Evolutionary conservation across 2,888 invertebrate species (phyloP).

Genomic region (Kuschelorhynchus macadamiae): DNA sequence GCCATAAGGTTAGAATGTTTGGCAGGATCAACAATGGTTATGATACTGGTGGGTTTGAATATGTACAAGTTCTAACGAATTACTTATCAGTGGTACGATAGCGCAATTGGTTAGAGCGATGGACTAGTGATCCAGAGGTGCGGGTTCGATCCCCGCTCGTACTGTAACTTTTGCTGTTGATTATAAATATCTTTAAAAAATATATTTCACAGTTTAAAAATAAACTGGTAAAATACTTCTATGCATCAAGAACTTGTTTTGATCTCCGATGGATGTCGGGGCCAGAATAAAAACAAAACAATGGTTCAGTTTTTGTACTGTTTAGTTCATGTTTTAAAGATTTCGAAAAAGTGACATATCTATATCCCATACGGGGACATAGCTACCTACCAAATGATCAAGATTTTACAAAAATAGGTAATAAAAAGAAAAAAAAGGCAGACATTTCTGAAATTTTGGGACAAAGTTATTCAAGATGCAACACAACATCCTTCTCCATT

Average conservation of each 20-base stretch:
- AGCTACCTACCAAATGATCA: constrained; percentile 39
- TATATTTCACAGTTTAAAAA: too few species aligned
- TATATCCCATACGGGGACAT: constrained; percentile 43
- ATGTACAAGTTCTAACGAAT: too few species aligned
- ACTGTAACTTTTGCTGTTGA: too few species aligned
- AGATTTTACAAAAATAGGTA: constrained; percentile 33
- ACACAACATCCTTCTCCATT: constrained; percentile 19
- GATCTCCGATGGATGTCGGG: constrained; percentile 26
- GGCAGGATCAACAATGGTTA: too few species aligned
- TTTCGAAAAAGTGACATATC: constrained; percentile 40
- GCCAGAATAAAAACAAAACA: constrained; percentile 28
- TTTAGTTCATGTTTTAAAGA: constrained; percentile 28
- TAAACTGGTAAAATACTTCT: too few species aligned
- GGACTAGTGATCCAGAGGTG: too few species aligned
- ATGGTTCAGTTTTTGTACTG: constrained; percentile 24
- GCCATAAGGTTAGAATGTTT: too few species aligned
- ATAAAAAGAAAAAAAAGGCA: constrained; percentile 5
- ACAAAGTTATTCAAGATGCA: constrained; percentile 8
- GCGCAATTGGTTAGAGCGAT: too few species aligned
- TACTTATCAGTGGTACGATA: too few species aligned
- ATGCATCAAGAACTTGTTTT: constrained; percentile 12
- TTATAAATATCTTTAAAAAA: too few species aligned
- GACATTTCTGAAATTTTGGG: constrained; percentile 3
- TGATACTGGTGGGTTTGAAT: too few species aligned
- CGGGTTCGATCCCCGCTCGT: too few species aligned